These are phyloP conservation scores for Dorcus hopei DNA, from an alignment of 2,888 invertebrate species.

Conservation along the genomic window DNA sequence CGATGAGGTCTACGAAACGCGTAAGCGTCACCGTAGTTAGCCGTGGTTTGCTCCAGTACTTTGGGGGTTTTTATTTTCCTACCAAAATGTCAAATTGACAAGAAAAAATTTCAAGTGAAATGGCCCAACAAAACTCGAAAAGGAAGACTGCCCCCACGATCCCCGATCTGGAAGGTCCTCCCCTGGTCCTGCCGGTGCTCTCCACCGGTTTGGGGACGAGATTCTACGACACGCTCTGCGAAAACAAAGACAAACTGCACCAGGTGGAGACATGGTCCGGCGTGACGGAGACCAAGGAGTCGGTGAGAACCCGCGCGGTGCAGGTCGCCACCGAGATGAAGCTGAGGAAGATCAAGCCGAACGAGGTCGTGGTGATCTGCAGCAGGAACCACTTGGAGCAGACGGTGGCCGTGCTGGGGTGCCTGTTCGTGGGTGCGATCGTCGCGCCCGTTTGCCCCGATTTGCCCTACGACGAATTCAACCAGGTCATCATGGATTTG, in stretches of 20 bases:
- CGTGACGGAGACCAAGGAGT: conserved; percentile 38
- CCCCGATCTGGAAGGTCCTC: conserved; percentile 3
- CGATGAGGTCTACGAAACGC: no score
- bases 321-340: conserved; percentile 36
- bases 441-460: conserved; percentile 38
- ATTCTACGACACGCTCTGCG: conserved; percentile 30
- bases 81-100: no score
- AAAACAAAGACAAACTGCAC: conserved; percentile 34
- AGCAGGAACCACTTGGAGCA: conserved; percentile 38
- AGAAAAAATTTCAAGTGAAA: no score
- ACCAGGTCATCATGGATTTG: conserved; percentile 28
- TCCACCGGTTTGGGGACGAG: conserved; percentile 32
- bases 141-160: neutral
- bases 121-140: no score
- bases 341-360: conserved; percentile 27
- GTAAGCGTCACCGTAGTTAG: no score
- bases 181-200: neutral
- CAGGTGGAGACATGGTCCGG: conserved; percentile 38
- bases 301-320: conserved; percentile 34
- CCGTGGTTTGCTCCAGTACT: no score
- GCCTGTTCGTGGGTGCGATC: conserved; percentile 38
- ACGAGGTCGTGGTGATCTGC: conserved; percentile 37
- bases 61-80: no score
- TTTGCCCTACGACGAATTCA: conserved; percentile 30
- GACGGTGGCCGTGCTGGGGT: conserved; percentile 37